Evolutionary conservation across 1,140 invertebrate species (phyloP).

Genomic region (Drosophila arawakana): DNA sequence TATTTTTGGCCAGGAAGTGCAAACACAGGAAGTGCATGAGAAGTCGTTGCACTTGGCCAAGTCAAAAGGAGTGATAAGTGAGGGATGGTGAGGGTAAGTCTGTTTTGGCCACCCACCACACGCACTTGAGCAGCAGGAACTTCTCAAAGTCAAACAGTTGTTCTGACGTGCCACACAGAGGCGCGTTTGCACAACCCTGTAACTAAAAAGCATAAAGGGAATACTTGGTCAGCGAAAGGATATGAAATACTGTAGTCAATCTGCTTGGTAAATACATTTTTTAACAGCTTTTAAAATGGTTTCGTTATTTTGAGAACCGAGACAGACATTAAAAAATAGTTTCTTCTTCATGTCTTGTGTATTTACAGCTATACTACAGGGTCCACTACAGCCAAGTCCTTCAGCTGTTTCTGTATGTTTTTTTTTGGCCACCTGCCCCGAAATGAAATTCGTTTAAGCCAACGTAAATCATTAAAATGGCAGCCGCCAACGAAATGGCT

Average conservation of each 20-base stretch:
- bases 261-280: too few relatives aligned
- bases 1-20: slow-evolving; percentile 54
- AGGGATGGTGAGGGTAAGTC: neutral
- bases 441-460: slow-evolving; percentile 52
- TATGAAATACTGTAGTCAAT: too few relatives aligned
- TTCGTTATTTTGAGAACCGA: too few relatives aligned
- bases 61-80: neutral
- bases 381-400: too few relatives aligned
- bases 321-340: too few relatives aligned
- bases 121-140: slow-evolving; percentile 24
- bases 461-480: slow-evolving; percentile 72
- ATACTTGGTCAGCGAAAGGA: too few relatives aligned
- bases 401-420: neutral
- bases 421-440: slow-evolving; percentile 43
- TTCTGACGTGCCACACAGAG: slow-evolving; percentile 23
- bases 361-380: too few relatives aligned
- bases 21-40: slow-evolving; percentile 40
- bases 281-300: too few relatives aligned
- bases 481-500: slow-evolving; percentile 57
- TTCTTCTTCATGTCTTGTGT: too few relatives aligned
- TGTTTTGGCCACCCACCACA: slow-evolving; percentile 26
- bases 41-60: slow-evolving; percentile 50
- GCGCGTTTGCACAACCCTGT: too few relatives aligned
- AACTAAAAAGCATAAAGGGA: too few relatives aligned
- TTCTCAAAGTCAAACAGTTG: slow-evolving; percentile 35